These are phyloP conservation scores for Platyura marginata DNA, from an alignment of 1,140 invertebrate genomes.

Conservation along the genomic window DNA sequence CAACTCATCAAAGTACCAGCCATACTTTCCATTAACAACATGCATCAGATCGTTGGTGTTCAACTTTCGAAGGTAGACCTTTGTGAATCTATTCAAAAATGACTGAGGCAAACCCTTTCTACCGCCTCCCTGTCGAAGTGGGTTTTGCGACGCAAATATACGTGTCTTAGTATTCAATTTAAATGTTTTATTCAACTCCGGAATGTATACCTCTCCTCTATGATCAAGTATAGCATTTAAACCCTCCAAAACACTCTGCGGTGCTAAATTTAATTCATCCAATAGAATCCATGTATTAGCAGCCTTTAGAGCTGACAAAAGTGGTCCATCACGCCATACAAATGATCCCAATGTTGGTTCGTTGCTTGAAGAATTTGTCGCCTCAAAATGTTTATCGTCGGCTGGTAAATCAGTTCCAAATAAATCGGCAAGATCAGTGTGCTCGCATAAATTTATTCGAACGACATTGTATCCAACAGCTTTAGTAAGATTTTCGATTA, in stretches of 20 bases:
- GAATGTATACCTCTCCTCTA: conserved; percentile 86
- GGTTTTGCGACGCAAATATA: conserved; percentile 98
- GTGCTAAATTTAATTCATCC: conserved; percentile 97
- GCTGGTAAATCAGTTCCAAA: conserved; percentile 96
- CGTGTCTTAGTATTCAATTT: conserved; percentile 53
- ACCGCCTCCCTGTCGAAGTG: conserved; percentile 86
- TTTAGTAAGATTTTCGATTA: conserved; percentile 81
- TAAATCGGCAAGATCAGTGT: conserved; percentile 94
- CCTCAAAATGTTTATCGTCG: conserved; percentile 39
- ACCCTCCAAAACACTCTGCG: conserved; percentile 94
- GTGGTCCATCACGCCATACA: conserved; percentile 89
- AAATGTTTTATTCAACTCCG: conserved; percentile 84
- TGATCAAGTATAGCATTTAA: conserved; percentile 98
- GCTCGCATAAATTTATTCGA: conserved; percentile 94
- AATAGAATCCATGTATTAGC: conserved; percentile 86
- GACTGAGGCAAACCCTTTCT: conserved; percentile 89
- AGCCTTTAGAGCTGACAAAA: conserved; percentile 78
- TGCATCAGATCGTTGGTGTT: conserved; percentile 51
- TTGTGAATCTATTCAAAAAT: conserved; percentile 95
- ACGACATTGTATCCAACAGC: conserved; percentile 65
- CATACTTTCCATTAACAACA: conserved; percentile 18
- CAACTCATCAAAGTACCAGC: conserved; percentile 10
- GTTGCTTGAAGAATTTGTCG: conserved; percentile 1
- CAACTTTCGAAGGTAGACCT: conserved; percentile 79
- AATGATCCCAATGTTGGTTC: conserved; percentile 59